phyloP scores from a whole-genome alignment of 1,140 invertebrate species.

The Drosophila sucinea region DNA sequence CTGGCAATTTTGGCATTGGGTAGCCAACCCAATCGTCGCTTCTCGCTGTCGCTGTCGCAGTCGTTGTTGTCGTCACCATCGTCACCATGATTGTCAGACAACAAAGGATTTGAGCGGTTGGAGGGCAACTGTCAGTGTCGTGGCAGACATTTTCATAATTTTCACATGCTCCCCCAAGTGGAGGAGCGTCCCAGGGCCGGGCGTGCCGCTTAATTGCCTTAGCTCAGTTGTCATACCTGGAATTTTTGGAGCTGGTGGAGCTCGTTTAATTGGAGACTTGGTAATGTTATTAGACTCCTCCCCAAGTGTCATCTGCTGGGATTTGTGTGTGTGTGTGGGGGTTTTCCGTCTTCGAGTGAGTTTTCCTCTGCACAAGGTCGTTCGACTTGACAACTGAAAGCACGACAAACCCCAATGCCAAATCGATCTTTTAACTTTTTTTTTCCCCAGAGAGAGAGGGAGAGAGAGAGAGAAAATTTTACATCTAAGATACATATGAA shows the following conservation, averaged over 20 bases:
- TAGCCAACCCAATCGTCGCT: slow-evolving; percentile 25
- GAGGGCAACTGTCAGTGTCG: slow-evolving; percentile 55
- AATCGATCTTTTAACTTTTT: background rate
- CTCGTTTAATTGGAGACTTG: slow-evolving; percentile 2
- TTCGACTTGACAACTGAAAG: background rate
- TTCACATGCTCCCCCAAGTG: slow-evolving; percentile 62
- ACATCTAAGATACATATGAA: no score
- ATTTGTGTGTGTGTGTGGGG: slow-evolving; percentile 28
- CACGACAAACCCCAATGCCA: no score
- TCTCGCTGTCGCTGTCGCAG: slow-evolving; percentile 15
- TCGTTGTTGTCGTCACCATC: slow-evolving; percentile 1
- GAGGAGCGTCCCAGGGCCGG: slow-evolving; percentile 1
- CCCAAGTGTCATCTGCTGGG: slow-evolving; percentile 57
- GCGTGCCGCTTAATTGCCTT: slow-evolving; percentile 65
- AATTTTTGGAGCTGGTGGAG: background rate
- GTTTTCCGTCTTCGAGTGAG: slow-evolving; percentile 15
- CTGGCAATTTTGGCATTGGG: slow-evolving; percentile 44
- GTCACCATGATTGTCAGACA: slow-evolving; percentile 51
- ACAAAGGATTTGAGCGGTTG: slow-evolving; percentile 62
- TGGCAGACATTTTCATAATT: slow-evolving; percentile 75
- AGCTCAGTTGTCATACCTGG: slow-evolving; percentile 18
- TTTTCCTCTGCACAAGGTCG: slow-evolving; percentile 39
- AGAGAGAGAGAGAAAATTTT: no score
- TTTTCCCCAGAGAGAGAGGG: background rate
- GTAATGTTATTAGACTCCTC: slow-evolving; percentile 50